Conservation (phyloP, 2,888 invertebrate genomes). For the Rotaria socialis region DNA sequence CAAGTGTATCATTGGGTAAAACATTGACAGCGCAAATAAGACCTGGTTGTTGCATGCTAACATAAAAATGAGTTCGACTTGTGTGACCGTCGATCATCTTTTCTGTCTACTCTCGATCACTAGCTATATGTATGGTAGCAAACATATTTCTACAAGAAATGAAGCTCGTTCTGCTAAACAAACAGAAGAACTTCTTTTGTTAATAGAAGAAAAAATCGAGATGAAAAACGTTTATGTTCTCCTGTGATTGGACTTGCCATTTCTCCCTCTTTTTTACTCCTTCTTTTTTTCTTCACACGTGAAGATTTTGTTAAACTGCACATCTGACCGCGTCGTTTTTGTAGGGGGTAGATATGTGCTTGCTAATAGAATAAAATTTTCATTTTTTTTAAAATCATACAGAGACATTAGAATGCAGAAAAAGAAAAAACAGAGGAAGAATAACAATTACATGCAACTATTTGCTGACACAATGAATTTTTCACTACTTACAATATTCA, state of each 20-base stretch:
- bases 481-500: neutral
- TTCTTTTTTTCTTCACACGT: neutral
- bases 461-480: neutral
- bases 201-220: neutral
- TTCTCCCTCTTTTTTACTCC: neutral
- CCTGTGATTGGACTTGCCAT: neutral
- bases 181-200: constrained; percentile 6
- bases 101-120: neutral
- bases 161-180: constrained; percentile 24
- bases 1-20: neutral
- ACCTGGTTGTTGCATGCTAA: neutral
- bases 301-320: neutral
- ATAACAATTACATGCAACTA: neutral
- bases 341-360: neutral
- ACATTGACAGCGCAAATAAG: neutral
- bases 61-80: neutral
- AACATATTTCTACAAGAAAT: constrained; percentile 16
- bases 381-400: neutral
- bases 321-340: neutral
- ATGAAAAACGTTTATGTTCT: neutral
- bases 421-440: neutral
- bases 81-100: constrained; percentile 28
- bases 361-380: constrained; percentile 7
- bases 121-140: neutral
- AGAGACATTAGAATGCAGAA: neutral